Conservation (phyloP, 2,113 vertebrate genomes). For the Chiloscyllium plagiosum region DNA sequence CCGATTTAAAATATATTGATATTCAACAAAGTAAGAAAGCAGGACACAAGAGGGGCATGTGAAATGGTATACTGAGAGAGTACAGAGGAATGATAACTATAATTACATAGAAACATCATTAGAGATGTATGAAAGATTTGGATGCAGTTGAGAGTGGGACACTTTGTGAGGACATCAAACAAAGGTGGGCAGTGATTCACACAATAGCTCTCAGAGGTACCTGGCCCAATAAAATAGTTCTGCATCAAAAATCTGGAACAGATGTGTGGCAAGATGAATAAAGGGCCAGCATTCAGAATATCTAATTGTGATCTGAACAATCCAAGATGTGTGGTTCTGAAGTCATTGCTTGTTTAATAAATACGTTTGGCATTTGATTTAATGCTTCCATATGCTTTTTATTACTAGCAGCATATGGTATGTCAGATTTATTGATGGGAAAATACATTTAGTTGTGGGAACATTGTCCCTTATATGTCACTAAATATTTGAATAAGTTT, state of each 20-base stretch:
- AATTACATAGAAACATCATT: neutral
- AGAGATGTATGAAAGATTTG: neutral
- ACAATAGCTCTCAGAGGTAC: neutral
- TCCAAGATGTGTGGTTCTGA: neutral
- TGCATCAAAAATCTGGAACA: neutral
- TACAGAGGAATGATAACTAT: neutral
- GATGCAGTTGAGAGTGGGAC: neutral
- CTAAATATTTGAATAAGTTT: slow-evolving; percentile 2
- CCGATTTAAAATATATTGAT: neutral
- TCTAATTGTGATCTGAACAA: slow-evolving; percentile 22
- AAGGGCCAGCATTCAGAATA: neutral
- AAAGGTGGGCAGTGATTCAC: slow-evolving; percentile 1
- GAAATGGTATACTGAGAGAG: no score
- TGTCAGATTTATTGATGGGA: slow-evolving; percentile 29
- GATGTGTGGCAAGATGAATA: slow-evolving; percentile 22
- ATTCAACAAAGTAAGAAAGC: neutral
- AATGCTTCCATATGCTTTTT: slow-evolving; percentile 33
- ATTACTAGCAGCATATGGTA: slow-evolving; percentile 10
- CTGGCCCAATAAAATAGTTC: neutral
- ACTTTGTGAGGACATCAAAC: neutral
- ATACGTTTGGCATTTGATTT: slow-evolving; percentile 30
- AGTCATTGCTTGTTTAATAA: slow-evolving; percentile 29
- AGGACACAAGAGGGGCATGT: neutral
- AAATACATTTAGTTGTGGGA: slow-evolving; percentile 18
- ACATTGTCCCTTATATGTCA: neutral